Percentiles rank a stretch among this genome's conserved stretches.
These are phyloP conservation scores for Ptychobarbus kaznakovi DNA, from an alignment of 2,797 vertebrate genomes.

Conservation along the genomic window DNA sequence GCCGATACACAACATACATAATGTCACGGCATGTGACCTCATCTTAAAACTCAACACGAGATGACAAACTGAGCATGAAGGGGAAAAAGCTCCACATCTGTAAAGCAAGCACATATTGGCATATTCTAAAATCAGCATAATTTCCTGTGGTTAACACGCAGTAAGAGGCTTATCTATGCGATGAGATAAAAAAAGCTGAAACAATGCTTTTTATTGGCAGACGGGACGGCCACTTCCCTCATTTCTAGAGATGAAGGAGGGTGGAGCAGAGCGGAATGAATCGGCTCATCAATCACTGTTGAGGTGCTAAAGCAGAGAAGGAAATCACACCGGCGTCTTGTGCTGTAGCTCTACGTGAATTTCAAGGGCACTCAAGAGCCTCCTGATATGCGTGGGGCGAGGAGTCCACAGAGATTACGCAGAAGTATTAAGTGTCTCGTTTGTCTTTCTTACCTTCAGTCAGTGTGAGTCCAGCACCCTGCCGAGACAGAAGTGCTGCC, in stretches of 20 bases:
- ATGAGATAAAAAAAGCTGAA: slow-evolving; percentile 53
- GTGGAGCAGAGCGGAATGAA: slow-evolving; percentile 60
- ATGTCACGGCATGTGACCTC: background rate
- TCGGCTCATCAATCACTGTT: slow-evolving; percentile 74
- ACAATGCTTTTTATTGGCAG: slow-evolving; percentile 54
- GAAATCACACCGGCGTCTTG: slow-evolving; percentile 59
- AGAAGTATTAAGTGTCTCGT: slow-evolving; percentile 15
- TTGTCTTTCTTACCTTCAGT: slow-evolving; percentile 31
- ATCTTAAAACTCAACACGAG: background rate
- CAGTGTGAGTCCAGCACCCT: background rate
- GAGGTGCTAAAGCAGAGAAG: slow-evolving; percentile 63
- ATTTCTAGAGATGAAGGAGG: slow-evolving; percentile 14
- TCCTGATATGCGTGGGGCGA: slow-evolving; percentile 23
- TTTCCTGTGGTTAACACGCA: slow-evolving; percentile 56
- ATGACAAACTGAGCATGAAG: slow-evolving; percentile 23
- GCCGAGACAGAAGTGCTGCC: slow-evolving; percentile 7
- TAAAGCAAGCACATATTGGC: slow-evolving; percentile 60
- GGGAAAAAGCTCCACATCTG: background rate
- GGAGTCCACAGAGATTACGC: slow-evolving; percentile 28
- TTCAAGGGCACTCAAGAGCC: slow-evolving; percentile 70
- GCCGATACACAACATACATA: slow-evolving; percentile 11
- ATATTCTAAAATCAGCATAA: slow-evolving; percentile 61
- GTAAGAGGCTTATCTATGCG: slow-evolving; percentile 54
- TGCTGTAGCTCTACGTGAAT: slow-evolving; percentile 58
- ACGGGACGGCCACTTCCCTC: slow-evolving; percentile 32